These are phyloP conservation scores for Chloebia gouldiae DNA, from an alignment of 2,113 vertebrate species.

Conservation along the genomic window DNA sequence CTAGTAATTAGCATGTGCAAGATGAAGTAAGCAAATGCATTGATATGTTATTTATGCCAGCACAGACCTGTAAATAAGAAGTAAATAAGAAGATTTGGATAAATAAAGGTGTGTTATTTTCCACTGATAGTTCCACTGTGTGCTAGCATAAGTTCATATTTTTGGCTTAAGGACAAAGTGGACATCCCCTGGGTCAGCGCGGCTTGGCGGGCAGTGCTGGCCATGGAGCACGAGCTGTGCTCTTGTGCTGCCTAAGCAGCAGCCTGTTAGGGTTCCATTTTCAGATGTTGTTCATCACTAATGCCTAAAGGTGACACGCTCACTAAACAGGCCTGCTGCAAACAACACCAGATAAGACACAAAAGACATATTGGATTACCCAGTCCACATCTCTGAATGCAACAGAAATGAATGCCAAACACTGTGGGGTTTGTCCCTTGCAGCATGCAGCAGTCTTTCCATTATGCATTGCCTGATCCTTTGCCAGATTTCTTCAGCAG, in stretches of 20 bases:
- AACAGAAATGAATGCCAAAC: not conserved
- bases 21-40: not conserved
- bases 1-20: not conserved
- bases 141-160: not conserved
- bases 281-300: not conserved
- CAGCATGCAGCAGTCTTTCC: not conserved
- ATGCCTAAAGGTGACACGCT: slow-evolving; percentile 29
- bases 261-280: not conserved
- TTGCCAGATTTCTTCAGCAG: not conserved
- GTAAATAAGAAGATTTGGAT: not conserved
- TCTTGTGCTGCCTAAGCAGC: not conserved
- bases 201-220: not conserved
- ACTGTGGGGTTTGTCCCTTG: not conserved
- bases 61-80: not conserved
- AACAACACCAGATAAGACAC: slow-evolving; percentile 21
- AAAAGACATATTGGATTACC: slow-evolving; percentile 2
- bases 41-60: not conserved
- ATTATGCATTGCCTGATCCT: not conserved
- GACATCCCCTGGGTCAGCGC: rapidly evolving
- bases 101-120: not conserved
- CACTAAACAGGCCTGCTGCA: slow-evolving; percentile 5
- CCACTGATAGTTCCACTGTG: not conserved
- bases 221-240: not conserved
- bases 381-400: not conserved
- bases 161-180: not conserved